A percentile compares a stretch with the other conserved stretches of the same genome.
Evolutionary conservation across 2,797 vertebrate genomes (phyloP).

Genomic region (Adelosebastes latens): DNA sequence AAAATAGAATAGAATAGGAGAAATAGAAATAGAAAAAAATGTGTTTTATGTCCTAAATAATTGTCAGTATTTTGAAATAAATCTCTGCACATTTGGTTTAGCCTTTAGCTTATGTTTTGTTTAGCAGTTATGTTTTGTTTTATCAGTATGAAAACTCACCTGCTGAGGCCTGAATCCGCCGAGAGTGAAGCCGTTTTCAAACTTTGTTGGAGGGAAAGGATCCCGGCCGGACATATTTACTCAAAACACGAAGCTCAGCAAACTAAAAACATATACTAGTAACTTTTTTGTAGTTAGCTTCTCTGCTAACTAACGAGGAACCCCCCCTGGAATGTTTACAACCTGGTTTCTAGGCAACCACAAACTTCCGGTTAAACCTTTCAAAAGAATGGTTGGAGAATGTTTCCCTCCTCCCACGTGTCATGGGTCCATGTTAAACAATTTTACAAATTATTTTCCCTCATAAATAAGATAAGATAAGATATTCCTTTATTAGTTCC

Average conservation of each 20-base stretch:
- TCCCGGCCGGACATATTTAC: slow-evolving; percentile 69
- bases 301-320: neutral
- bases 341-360: slow-evolving; percentile 70
- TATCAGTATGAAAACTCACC: slow-evolving; percentile 63
- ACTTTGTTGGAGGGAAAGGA: slow-evolving; percentile 71
- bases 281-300: too few species aligned
- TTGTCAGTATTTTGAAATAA: neutral
- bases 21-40: neutral
- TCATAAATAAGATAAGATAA: neutral
- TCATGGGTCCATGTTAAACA: neutral
- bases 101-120: neutral
- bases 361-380: slow-evolving; percentile 27
- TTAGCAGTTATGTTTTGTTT: neutral
- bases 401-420: neutral
- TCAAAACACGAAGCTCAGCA: neutral
- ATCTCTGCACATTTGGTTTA: neutral
- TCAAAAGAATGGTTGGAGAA: slow-evolving; percentile 4
- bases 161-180: slow-evolving; percentile 62
- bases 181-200: slow-evolving; percentile 75
- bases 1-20: too few species aligned
- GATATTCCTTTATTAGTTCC: too few species aligned
- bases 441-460: neutral
- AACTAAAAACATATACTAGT: neutral
- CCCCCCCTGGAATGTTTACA: neutral
- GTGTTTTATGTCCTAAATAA: neutral